Evolutionary conservation across 2,113 vertebrate genomes (phyloP), one percentile per base, ranked within the genome.

Genomic region (Paracanthobrama guichenoti): DNA sequence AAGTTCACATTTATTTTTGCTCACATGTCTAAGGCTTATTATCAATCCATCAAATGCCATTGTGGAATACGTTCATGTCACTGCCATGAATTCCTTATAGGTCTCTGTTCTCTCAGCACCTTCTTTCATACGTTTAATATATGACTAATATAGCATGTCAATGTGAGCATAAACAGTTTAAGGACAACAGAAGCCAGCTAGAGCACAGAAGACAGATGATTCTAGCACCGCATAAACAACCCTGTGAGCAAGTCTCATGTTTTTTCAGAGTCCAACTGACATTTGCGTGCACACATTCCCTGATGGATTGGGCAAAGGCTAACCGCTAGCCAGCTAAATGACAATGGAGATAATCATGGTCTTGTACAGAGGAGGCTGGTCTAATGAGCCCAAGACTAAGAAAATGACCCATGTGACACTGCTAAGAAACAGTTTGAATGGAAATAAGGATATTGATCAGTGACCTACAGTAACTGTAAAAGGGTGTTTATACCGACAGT

Each of bases 141-240:
- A 80, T 66, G 44, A 67, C 79, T 67, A 80, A 80, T 50, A 80
- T 44, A 48, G 8, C 57, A 67, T 13, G 79, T 53, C 79, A 80
- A 28, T 66, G 79, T 7, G 24, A 67, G 24, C 62, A 50, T 67
- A 80, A 80, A 80, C 62, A 67, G 18, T 80, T 64, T 48, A 66
- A 66, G n/a, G 26, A 24, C 66, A 80, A 66, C 78, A 80, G 66
- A 80, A 80, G 42, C 78, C 78, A 80, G 53, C 22, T 42, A 18
- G 35, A 0, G 28, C 53, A 59, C 57, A 39, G 60, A 66, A 66
- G 78, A 80, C 78, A 28, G 59, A 80, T 80, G 42, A 28, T 50
- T 67, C 18, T 10, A 67, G 46, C 5, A 11, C 1, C 79, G 14
- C 18, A 66, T 67, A 80, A 80, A 67, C 79, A 80, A 80, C 18